Conservation (phyloP, 2,113 vertebrate species). For the Eurypyga helias region DNA sequence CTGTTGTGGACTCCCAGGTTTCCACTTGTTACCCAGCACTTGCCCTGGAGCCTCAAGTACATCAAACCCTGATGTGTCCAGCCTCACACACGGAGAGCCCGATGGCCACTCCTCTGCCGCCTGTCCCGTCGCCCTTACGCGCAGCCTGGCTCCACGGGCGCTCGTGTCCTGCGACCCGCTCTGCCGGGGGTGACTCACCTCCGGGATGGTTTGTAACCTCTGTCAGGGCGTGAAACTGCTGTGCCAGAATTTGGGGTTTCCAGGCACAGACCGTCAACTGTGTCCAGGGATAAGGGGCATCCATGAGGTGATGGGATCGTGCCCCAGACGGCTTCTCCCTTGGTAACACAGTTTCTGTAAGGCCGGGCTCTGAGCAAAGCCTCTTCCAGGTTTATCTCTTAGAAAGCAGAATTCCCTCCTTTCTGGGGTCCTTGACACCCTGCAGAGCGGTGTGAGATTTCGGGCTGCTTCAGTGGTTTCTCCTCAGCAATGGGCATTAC, state of each 20-base stretch:
- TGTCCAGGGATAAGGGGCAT: not conserved
- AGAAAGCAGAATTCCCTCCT: not conserved
- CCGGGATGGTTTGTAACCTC: not conserved
- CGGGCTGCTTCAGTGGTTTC: too few species aligned
- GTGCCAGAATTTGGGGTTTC: not conserved
- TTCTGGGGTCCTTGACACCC: not conserved
- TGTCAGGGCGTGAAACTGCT: not conserved
- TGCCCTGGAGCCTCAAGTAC: not conserved
- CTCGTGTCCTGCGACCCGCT: fast-evolving
- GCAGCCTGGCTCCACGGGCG: not conserved
- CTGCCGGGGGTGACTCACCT: not conserved
- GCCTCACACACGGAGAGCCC: fast-evolving
- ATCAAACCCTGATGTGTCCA: not conserved
- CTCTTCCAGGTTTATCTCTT: not conserved
- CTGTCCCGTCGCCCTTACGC: not conserved
- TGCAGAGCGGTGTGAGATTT: not conserved
- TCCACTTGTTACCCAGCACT: not conserved
- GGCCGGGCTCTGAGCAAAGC: not conserved
- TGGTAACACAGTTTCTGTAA: not conserved
- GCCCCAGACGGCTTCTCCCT: not conserved
- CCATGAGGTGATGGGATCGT: not conserved
- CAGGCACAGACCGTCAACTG: not conserved
- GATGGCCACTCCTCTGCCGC: too few species aligned
- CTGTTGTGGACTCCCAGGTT: not conserved
- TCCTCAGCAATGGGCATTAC: not conserved